A percentile compares a stretch with the other conserved stretches of the same genome.
Evolutionary conservation across 1,140 invertebrate genomes (phyloP).

Genomic region (Physella acuta): DNA sequence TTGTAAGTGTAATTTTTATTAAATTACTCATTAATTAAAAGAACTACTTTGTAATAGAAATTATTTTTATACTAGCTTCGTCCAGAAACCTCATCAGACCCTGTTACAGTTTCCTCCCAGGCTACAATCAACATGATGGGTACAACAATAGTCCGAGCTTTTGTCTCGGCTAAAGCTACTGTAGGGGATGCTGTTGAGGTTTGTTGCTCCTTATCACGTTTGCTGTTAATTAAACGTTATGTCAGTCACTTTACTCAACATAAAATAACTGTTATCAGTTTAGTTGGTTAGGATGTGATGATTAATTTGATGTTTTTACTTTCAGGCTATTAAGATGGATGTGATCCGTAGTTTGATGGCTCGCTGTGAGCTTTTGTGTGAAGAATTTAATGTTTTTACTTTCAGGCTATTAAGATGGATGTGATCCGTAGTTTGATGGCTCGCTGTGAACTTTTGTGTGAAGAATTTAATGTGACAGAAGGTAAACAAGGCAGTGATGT

Average conservation of each 20-base stretch:
- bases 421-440: conserved; percentile 75
- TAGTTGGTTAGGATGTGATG: no score
- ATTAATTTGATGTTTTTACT: no score
- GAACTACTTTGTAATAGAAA: no score
- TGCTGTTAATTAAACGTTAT: no score
- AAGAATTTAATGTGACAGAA: conserved; percentile 73
- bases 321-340: conserved; percentile 72
- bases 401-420: conserved; percentile 72
- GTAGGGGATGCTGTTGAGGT: conserved; percentile 68
- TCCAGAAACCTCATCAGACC: no score
- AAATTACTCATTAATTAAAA: no score
- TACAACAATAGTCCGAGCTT: conserved; percentile 71
- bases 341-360: conserved; percentile 75
- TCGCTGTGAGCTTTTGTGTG: conserved; percentile 81
- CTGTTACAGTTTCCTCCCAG: neutral
- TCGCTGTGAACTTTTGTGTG: conserved; percentile 81
- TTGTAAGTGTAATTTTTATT: no score
- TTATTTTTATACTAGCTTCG: no score
- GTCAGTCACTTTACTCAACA: no score
- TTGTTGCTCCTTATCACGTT: no score
- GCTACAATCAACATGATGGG: conserved; percentile 67
- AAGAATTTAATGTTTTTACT: conserved; percentile 67
- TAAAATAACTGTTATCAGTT: no score
- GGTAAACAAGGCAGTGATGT: conserved; percentile 72
- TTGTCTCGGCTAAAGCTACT: conserved; percentile 71